These are phyloP conservation scores for Eretmochelys imbricata DNA, from an alignment of 2,113 vertebrate species.

Conservation along the genomic window DNA sequence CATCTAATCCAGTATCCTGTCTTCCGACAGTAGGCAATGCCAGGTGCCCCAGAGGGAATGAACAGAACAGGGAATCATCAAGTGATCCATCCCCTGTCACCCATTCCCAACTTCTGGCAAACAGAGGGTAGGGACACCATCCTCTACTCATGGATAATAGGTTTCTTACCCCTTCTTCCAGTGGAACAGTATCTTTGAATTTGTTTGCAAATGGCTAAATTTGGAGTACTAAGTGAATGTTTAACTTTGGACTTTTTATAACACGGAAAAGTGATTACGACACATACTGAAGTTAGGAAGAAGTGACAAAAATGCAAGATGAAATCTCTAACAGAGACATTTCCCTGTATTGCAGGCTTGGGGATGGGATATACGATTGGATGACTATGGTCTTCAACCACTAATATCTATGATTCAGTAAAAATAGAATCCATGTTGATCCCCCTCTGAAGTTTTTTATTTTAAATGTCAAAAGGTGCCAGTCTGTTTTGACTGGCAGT, in stretches of 20 bases:
- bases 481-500: accelerated
- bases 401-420: background rate
- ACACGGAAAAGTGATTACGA: background rate
- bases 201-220: background rate
- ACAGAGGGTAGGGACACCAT: too few species aligned
- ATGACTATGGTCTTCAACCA: background rate
- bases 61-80: too few species aligned
- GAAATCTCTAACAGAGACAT: background rate
- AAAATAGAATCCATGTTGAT: background rate
- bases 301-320: background rate
- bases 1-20: too few species aligned
- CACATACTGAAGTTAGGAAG: background rate
- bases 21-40: too few species aligned
- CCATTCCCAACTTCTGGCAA: too few species aligned
- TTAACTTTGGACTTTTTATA: background rate
- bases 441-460: background rate
- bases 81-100: too few species aligned
- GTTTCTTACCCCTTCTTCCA: background rate
- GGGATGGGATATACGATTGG: background rate
- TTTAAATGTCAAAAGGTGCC: background rate
- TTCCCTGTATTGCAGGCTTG: background rate
- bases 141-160: background rate
- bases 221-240: background rate
- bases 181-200: background rate
- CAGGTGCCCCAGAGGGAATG: too few species aligned